Evolutionary conservation across 2,797 vertebrate genomes (phyloP).

Genomic region (Girardinus metallicus): DNA sequence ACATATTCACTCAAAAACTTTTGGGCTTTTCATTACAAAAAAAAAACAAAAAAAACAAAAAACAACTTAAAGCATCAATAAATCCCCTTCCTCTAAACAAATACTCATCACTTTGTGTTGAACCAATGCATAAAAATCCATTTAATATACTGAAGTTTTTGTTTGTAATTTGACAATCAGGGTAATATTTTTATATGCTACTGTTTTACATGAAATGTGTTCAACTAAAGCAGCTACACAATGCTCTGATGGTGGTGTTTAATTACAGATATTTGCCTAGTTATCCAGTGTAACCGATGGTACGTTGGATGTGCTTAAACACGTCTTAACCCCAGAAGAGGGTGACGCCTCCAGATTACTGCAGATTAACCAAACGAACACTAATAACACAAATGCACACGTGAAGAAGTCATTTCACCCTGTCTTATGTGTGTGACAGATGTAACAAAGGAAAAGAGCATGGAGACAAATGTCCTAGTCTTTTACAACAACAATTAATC

Average conservation of each 20-base stretch:
- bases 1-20: background rate
- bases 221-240: background rate
- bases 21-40: background rate
- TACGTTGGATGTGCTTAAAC: slow-evolving; percentile 2
- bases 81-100: background rate
- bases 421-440: slow-evolving; percentile 1
- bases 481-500: slow-evolving; percentile 68
- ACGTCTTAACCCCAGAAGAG: slow-evolving; percentile 1
- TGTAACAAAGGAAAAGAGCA: slow-evolving; percentile 19
- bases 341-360: slow-evolving; percentile 26
- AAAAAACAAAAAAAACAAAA: background rate
- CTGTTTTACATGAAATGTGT: background rate
- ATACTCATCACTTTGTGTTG: background rate
- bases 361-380: slow-evolving; percentile 18
- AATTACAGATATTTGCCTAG: background rate
- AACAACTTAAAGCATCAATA: background rate
- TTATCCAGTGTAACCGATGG: background rate
- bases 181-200: background rate
- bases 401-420: background rate
- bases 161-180: background rate
- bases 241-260: background rate
- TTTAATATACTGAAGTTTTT: background rate
- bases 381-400: background rate
- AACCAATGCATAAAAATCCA: background rate
- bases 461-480: slow-evolving; percentile 15